Percentiles rank a stretch among this genome's conserved stretches.
These are phyloP conservation scores for Microchirus variegatus DNA, from an alignment of 2,797 vertebrate genomes.

Conservation along the genomic window DNA sequence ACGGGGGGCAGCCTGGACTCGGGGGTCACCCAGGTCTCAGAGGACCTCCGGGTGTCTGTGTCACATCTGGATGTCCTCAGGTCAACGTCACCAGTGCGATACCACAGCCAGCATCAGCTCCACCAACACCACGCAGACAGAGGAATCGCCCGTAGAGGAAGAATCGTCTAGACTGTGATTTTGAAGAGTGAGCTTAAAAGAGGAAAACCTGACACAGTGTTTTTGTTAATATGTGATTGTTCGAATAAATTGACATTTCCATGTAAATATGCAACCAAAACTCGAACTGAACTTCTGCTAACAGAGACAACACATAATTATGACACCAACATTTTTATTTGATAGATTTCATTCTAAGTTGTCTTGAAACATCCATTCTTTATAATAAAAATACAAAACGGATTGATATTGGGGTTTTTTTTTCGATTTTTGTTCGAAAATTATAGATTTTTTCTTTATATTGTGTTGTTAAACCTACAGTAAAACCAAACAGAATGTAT, in stretches of 20 bases:
- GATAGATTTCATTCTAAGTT: constrained; percentile 48
- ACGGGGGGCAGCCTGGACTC: constrained; percentile 76
- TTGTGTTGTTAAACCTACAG: too few species aligned
- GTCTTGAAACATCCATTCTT: constrained; percentile 72
- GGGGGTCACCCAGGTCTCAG: constrained; percentile 80
- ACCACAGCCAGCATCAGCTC: constrained; percentile 44
- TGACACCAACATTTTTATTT: constrained; percentile 36
- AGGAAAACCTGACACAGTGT: constrained; percentile 36
- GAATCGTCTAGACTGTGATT: constrained; percentile 26
- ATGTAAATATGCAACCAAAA: constrained; percentile 71
- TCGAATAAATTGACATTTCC: constrained; percentile 50
- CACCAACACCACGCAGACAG: constrained; percentile 37
- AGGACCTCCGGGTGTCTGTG: constrained; percentile 83
- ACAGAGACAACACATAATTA: constrained; percentile 14
- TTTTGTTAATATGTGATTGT: constrained; percentile 61
- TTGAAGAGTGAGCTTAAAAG: constrained; percentile 16
- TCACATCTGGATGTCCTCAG: constrained; percentile 78
- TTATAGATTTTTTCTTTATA: too few species aligned
- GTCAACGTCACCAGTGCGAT: constrained; percentile 51
- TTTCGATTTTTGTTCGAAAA: constrained; percentile 17
- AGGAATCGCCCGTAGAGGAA: constrained; percentile 71
- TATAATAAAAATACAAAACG: constrained; percentile 77
- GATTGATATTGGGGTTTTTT: constrained; percentile 1
- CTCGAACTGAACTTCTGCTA: constrained; percentile 22
- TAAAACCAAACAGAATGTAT: too few species aligned